Base-by-base conservation (phyloP, 2,797 vertebrate genomes). In the Mastacembelus armatus region DNA sequence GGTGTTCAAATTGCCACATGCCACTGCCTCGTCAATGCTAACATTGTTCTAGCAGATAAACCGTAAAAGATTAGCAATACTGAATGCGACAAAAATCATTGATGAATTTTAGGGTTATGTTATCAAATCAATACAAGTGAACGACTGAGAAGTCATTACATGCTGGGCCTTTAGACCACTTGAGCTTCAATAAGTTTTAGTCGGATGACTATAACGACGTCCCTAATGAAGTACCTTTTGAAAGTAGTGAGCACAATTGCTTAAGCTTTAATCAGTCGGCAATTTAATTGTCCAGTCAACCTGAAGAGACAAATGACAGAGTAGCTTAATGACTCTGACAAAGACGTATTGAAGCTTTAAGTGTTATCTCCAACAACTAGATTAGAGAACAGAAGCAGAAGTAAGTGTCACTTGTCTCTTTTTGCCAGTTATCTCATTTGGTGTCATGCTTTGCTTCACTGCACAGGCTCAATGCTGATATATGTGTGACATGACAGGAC, bases 221-320 rank as follows among this genome's bases (percentile, higher is more conserved):
- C 57, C 60, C 39, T 80, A 66, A 78, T 61, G 44, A 67, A 47
- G 4, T 51, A 55, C 43, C 55, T 76, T 74, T 73, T 75, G 63
- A 73, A 45, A 73, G 45, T 77, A 80, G 86, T 84, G 67, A 82
- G 65, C 57, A 60, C 44, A 68, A 65, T 60, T 72, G 49, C 36
- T 66, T 61, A 54, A 63, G 51, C 50, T 80, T 84, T 69, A 78
- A 85, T 78, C 66, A 84, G 54, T 80, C 61, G 58, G 39, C 58
- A 60, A 35, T 74, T 65, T 84, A 79, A 88, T 83, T 74, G 71
- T 68, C 61, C 69, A 68, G 63, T 77, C 67, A 77, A 74, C 29
- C 50, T 27, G 42, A 84, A 38, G 42, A 76, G 27, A 68, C 45
- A 33, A 30, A 77, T 78, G 78, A 83, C 50, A 33, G 50, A 69